Percentiles rank a stretch among this genome's conserved stretches.
phyloP scores from a whole-genome alignment of 2,888 invertebrate species.

The Sylvicola cinctus region DNA sequence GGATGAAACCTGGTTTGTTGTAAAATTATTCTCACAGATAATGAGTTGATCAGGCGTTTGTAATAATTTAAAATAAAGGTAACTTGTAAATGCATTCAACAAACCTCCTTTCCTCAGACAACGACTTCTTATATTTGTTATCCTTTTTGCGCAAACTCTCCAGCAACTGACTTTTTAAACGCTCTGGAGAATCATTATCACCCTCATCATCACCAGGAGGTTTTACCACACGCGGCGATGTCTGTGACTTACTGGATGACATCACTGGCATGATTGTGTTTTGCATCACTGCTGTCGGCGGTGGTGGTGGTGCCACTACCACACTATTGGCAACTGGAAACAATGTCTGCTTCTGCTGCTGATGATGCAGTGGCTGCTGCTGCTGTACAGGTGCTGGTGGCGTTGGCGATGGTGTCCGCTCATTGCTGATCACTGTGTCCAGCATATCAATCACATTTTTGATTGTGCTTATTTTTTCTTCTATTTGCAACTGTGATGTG shows the following conservation, averaged over 20 bases:
- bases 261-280: neutral
- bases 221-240: constrained; percentile 4
- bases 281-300: constrained; percentile 1
- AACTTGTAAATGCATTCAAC: too few relatives aligned
- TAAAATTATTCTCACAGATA: too few relatives aligned
- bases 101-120: too few relatives aligned
- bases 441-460: constrained; percentile 77
- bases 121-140: constrained; percentile 4
- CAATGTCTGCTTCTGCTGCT: neutral
- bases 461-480: constrained; percentile 39
- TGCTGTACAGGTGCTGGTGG: neutral
- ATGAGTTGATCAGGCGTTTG: too few relatives aligned
- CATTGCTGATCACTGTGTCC: constrained; percentile 64
- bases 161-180: constrained; percentile 22
- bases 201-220: constrained; percentile 14
- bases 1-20: too few relatives aligned
- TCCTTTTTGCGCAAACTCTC: constrained; percentile 22
- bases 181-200: constrained; percentile 21
- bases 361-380: neutral
- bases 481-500: constrained; percentile 19
- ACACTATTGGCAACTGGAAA: too few relatives aligned
- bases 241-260: constrained; percentile 7
- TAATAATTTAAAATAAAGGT: too few relatives aligned
- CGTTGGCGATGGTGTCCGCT: constrained; percentile 11
- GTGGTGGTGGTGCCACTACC: neutral